These are phyloP conservation scores for Muscicapa adusta DNA, from an alignment of 2,113 vertebrate genomes.

Conservation along the genomic window DNA sequence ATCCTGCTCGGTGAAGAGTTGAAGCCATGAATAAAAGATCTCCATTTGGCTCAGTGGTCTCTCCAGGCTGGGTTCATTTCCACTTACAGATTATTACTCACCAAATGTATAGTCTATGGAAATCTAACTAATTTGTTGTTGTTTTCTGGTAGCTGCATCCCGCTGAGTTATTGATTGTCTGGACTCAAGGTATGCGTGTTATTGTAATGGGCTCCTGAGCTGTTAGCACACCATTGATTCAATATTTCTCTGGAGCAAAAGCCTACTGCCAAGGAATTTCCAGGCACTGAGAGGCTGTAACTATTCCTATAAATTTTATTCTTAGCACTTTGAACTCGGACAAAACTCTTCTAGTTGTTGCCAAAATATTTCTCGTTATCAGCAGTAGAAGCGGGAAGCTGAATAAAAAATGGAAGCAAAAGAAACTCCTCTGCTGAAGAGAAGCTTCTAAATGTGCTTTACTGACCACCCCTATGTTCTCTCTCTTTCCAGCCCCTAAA, in stretches of 20 bases:
- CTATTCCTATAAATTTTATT: constrained; percentile 20
- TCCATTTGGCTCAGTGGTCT: constrained; percentile 2
- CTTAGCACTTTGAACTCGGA: background rate
- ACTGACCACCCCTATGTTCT: fast-evolving
- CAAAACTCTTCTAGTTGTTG: background rate
- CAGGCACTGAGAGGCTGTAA: constrained; percentile 9
- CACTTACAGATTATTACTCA: constrained; percentile 43
- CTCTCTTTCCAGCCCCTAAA: background rate
- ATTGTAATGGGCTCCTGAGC: constrained; percentile 45
- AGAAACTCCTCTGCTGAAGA: background rate
- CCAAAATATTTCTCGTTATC: constrained; percentile 26
- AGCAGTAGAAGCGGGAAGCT: background rate
- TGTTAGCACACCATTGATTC: constrained; percentile 21
- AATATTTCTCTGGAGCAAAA: constrained; percentile 29
- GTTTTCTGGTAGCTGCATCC: constrained; percentile 40
- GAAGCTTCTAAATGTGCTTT: background rate
- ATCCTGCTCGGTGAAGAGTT: background rate
- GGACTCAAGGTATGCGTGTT: constrained; percentile 7
- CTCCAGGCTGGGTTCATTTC: constrained; percentile 24
- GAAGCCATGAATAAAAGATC: constrained; percentile 51
- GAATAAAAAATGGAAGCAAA: background rate
- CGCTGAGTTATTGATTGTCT: constrained; percentile 42
- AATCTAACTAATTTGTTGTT: constrained; percentile 50
- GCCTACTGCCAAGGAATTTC: constrained; percentile 27
- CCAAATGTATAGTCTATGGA: constrained; percentile 25